phyloP scores from a whole-genome alignment of 2,888 invertebrate genomes.

The Cheilosia variabilis region DNA sequence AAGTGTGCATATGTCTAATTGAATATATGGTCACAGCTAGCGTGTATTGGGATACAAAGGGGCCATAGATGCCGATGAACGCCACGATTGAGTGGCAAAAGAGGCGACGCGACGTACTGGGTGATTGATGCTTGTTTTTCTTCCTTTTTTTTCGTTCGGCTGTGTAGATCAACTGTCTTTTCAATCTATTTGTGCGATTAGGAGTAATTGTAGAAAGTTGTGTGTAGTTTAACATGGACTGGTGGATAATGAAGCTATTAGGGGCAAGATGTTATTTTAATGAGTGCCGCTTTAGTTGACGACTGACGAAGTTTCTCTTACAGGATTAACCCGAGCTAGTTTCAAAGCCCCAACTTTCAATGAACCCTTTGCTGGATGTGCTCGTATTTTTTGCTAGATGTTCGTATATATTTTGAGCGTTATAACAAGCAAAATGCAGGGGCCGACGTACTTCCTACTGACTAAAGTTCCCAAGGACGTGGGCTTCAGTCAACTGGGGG shows the following conservation, averaged over 20 bases:
- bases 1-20: constrained; percentile 67
- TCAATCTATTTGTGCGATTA: constrained; percentile 5
- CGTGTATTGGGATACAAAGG: constrained; percentile 19
- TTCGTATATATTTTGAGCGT: too few species aligned
- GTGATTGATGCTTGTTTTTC: constrained; percentile 51
- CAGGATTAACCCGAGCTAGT: too few species aligned
- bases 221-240: constrained; percentile 7
- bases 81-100: constrained; percentile 41
- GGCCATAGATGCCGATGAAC: constrained; percentile 38
- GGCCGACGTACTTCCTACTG: too few species aligned
- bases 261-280: background rate
- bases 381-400: too few species aligned
- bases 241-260: background rate
- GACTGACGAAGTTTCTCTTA: too few species aligned
- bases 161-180: background rate
- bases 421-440: too few species aligned
- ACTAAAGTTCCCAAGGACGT: too few species aligned
- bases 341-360: too few species aligned
- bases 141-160: constrained; percentile 11
- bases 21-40: constrained; percentile 53
- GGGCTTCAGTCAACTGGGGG: too few species aligned
- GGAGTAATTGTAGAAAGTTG: constrained; percentile 38
- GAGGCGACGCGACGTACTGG: constrained; percentile 5
- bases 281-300: too few species aligned
- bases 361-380: too few species aligned